phyloP scores from a whole-genome alignment of 2,888 invertebrate genomes.

The Teleogryllus oceanicus region DNA sequence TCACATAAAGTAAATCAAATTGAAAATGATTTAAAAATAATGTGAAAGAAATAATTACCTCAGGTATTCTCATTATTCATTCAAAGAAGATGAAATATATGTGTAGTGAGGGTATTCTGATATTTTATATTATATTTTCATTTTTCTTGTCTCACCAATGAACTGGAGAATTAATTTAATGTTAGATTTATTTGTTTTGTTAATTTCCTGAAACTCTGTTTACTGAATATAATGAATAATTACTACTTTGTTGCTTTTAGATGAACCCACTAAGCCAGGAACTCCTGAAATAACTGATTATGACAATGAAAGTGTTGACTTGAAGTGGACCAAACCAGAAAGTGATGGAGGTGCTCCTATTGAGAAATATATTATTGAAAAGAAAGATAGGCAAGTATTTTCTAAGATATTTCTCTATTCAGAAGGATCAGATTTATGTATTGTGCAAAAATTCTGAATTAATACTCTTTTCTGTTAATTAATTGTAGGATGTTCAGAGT shows the following conservation, averaged over 20 bases:
- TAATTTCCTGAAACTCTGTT: background rate
- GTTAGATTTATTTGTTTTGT: background rate
- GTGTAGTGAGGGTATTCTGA: too few relatives aligned
- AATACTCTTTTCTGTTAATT: too few relatives aligned
- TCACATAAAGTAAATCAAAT: too few relatives aligned
- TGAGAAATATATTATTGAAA: slow-evolving; percentile 88
- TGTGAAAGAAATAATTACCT: too few relatives aligned
- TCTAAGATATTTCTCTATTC: background rate
- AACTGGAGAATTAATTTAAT: background rate
- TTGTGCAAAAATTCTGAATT: too few relatives aligned
- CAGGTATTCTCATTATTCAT: too few relatives aligned
- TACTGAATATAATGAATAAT: background rate
- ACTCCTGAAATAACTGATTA: slow-evolving; percentile 89
- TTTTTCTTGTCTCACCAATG: too few relatives aligned
- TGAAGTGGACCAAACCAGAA: slow-evolving; percentile 86
- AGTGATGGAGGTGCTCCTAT: slow-evolving; percentile 91
- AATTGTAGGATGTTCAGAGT: too few relatives aligned
- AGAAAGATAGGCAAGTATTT: slow-evolving; percentile 67
- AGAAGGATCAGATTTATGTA: too few relatives aligned
- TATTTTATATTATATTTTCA: too few relatives aligned
- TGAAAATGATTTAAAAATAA: too few relatives aligned
- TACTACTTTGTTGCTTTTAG: slow-evolving; percentile 49
- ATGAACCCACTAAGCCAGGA: slow-evolving; percentile 84
- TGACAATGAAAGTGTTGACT: slow-evolving; percentile 87
- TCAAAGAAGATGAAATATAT: too few relatives aligned